Evolutionary conservation across 2,888 invertebrate species (phyloP).

Genomic region (Augochlorella aurata): DNA sequence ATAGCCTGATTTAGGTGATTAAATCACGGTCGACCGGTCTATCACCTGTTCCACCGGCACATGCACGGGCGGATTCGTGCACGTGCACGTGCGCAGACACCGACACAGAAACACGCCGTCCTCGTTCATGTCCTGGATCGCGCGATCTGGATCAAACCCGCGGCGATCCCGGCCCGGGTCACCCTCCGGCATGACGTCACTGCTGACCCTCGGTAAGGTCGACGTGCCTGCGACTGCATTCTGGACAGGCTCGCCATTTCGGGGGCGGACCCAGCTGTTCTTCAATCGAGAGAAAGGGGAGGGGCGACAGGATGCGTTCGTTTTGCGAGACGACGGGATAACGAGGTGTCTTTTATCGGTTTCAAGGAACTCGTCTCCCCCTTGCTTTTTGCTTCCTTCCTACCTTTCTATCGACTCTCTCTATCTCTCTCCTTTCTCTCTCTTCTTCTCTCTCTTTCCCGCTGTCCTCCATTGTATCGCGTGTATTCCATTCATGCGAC

Average conservation of each 20-base stretch:
- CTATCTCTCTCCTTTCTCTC: neutral
- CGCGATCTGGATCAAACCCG: slow-evolving; percentile 97
- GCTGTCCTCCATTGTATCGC: neutral
- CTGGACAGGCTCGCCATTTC: neutral
- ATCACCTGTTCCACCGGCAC: slow-evolving; percentile 91
- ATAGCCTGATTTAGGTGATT: slow-evolving; percentile 10
- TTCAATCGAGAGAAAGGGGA: neutral
- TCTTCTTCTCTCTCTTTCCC: neutral
- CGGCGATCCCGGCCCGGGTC: slow-evolving; percentile 94
- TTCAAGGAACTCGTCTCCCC: neutral
- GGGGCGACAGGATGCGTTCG: neutral
- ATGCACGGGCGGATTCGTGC: neutral
- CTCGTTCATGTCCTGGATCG: slow-evolving; percentile 98
- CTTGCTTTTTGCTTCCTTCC: too few relatives aligned
- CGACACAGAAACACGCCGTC: slow-evolving; percentile 88
- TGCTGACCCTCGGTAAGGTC: slow-evolving; percentile 89
- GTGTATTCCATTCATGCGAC: neutral
- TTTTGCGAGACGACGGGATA: slow-evolving; percentile 4
- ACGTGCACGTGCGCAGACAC: slow-evolving; percentile 92
- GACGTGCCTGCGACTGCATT: slow-evolving; percentile 23
- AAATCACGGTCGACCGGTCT: slow-evolving; percentile 87
- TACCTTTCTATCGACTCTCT: neutral
- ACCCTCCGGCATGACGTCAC: slow-evolving; percentile 93
- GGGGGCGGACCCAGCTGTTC: slow-evolving; percentile 2
- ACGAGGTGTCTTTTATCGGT: slow-evolving; percentile 10